A percentile compares a stretch with the other conserved stretches of the same genome.
Conservation (phyloP, 2,888 invertebrate species). For the Syrphus vitripennis region DNA sequence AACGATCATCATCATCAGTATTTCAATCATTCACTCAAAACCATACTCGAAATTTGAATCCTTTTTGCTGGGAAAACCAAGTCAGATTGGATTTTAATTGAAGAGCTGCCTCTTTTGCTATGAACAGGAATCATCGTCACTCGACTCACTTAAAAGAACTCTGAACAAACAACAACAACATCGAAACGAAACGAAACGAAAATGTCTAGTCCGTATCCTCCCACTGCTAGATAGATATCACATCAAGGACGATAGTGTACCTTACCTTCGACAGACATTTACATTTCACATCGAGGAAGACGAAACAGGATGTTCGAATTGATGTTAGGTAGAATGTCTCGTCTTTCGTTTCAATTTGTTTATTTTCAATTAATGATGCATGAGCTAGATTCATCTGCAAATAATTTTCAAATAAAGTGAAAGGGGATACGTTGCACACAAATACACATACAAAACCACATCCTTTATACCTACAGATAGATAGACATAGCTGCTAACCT, state of each 20-base stretch:
- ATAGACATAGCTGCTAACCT: background rate
- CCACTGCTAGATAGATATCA: background rate
- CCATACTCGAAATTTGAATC: background rate
- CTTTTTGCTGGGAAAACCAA: conserved; percentile 8
- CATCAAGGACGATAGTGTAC: background rate
- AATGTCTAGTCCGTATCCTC: background rate
- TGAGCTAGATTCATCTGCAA: conserved; percentile 61
- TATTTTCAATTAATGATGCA: conserved; percentile 70
- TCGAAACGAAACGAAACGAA: background rate
- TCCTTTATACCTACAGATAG: background rate
- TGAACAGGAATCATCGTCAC: conserved; percentile 3
- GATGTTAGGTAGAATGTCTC: conserved; percentile 60
- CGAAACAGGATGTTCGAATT: conserved; percentile 50
- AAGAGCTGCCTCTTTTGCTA: background rate
- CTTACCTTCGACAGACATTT: background rate
- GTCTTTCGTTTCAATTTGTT: conserved; percentile 64
- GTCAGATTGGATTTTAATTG: conserved; percentile 25
- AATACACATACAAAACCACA: background rate
- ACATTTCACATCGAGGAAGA: background rate
- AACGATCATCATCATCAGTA: background rate
- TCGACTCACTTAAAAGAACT: background rate
- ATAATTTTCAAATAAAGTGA: conserved; percentile 41
- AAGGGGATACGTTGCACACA: background rate
- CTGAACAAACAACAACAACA: background rate
- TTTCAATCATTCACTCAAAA: conserved; percentile 16